phyloP scores from a whole-genome alignment of 2,797 vertebrate genomes.

The Dicrostonyx torquatus region DNA sequence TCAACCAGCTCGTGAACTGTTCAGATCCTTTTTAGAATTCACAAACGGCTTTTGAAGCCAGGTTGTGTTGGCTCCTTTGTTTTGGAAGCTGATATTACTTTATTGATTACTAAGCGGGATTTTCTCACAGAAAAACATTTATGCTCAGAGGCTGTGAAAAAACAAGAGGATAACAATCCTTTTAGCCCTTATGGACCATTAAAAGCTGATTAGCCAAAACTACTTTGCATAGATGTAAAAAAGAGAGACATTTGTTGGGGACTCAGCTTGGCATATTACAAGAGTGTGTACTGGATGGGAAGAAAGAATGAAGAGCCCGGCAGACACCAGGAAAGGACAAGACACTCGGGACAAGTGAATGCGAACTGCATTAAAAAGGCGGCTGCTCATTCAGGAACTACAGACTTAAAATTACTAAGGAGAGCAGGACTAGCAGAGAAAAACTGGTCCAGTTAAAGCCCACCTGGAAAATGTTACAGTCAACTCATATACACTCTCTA shows the following conservation, averaged over 20 bases:
- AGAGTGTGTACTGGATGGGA: slow-evolving; percentile 40
- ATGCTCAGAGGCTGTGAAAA: slow-evolving; percentile 56
- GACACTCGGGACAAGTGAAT: slow-evolving; percentile 18
- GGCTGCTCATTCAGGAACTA: slow-evolving; percentile 18
- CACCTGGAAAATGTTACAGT: slow-evolving; percentile 1
- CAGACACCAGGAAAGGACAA: slow-evolving; percentile 3
- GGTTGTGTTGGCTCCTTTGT: background rate
- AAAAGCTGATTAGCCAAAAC: slow-evolving; percentile 62
- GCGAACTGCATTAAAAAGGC: background rate
- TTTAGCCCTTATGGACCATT: background rate
- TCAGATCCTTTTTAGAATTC: background rate
- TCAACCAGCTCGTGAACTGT: background rate
- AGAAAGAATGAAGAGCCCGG: slow-evolving; percentile 48
- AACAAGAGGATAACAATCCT: background rate
- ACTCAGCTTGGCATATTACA: slow-evolving; percentile 49
- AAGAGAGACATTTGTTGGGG: slow-evolving; percentile 65
- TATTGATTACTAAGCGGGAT: slow-evolving; percentile 47
- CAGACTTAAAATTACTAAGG: slow-evolving; percentile 51
- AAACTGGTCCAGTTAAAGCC: background rate
- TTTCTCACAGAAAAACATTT: slow-evolving; percentile 57
- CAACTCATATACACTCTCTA: background rate
- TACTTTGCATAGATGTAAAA: slow-evolving; percentile 56
- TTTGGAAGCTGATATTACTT: slow-evolving; percentile 29
- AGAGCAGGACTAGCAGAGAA: background rate
- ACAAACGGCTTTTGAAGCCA: background rate